These are phyloP conservation scores for Akabosia matsudoensis DNA, from an alignment of 1,140 invertebrate species.

Conservation along the genomic window DNA sequence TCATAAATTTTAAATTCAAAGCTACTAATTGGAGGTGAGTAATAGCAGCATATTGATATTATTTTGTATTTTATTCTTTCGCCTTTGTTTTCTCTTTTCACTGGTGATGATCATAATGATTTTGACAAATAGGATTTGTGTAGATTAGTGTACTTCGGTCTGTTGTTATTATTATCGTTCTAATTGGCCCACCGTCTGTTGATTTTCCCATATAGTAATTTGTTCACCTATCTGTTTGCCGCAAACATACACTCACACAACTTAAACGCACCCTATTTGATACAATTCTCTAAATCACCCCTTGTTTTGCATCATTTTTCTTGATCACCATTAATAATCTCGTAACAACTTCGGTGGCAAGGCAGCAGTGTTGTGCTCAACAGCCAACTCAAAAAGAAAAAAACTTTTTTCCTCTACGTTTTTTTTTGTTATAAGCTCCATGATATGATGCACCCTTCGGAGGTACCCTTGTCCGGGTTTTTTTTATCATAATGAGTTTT, in stretches of 20 bases:
- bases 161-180: slow-evolving; percentile 1
- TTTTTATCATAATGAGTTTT: background rate
- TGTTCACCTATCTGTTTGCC: background rate
- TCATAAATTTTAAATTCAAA: background rate
- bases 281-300: too few relatives aligned
- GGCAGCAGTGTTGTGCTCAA: too few relatives aligned
- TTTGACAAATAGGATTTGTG: slow-evolving; percentile 3
- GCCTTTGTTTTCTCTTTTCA: background rate
- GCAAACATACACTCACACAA: background rate
- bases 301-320: too few relatives aligned
- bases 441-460: background rate
- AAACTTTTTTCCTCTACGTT: background rate
- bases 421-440: background rate
- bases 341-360: too few relatives aligned
- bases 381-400: too few relatives aligned
- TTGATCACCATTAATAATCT: too few relatives aligned
- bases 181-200: slow-evolving; percentile 2
- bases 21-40: background rate
- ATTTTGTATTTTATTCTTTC: background rate
- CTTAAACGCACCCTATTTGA: background rate
- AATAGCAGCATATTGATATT: too few relatives aligned
- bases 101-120: background rate
- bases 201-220: background rate
- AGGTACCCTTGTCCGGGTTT: background rate
- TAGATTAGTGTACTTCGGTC: too few relatives aligned